Evolutionary conservation across 2,797 vertebrate genomes (phyloP), one percentile per base, ranked within the genome.

Genomic region (Syngnathus acus): DNA sequence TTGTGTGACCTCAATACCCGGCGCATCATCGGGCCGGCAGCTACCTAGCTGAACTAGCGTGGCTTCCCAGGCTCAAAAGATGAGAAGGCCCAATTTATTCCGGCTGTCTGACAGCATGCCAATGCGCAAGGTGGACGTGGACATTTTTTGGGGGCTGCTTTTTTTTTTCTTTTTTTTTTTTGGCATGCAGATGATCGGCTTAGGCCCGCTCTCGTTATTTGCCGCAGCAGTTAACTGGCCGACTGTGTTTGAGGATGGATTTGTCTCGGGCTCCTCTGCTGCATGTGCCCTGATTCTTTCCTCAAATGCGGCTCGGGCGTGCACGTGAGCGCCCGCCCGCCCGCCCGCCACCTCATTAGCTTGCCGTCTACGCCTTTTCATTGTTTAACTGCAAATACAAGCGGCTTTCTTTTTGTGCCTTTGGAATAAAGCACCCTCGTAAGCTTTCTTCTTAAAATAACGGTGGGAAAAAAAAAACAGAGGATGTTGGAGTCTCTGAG

Each of bases 121-220:
- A 21, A 43, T 45, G n/a, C 14, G 40, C 11, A 6, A n/a, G 60
- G n/a, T 23, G 13, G 21, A 39, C 38, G 37, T 59, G 57, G 37
- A 6, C 57, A 11, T 26, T 37, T 37, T 47, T 43, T 43, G 26
- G 26, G 26, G 26, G 26, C 26, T 43, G 9, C 9, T 48, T 19
- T 16, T 6, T 16, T 37, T n/a, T n/a, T n/a, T n/a, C n/a, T 32
- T 32, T 32, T 14, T 37, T 57, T 55, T 17, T 32, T 57, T 13
- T n/a, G n/a, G 59, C 17, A 61, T 43, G 60, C 60, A 43, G 21
- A 62, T 26, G 9, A 21, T 9, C 19, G 39, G 39, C 60, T 62
- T 45, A 61, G n/a, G n/a, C 19, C 38, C 38, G 26, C 37, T 59
- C 59, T 17, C 23, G 39, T 61, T 42, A 62, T 62, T 42, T 62